Conservation (phyloP, 2,888 invertebrate species). For the Ochropleura plecta region DNA sequence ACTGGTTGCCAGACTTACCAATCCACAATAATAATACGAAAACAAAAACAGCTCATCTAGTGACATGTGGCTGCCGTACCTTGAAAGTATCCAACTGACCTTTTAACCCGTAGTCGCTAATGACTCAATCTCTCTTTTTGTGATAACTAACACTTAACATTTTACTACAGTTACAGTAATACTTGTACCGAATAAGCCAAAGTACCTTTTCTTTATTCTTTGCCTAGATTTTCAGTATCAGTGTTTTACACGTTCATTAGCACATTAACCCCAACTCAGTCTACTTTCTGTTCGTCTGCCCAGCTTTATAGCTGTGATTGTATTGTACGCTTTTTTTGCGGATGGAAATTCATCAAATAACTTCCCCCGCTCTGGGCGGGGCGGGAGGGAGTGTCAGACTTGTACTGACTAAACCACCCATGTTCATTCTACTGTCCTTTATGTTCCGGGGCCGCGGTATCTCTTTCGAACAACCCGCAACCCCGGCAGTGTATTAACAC, state of each 20-base stretch:
- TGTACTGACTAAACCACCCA: too few species aligned
- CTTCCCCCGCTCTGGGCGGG: too few species aligned
- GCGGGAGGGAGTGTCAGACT: too few species aligned
- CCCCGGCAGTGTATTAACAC: too few species aligned
- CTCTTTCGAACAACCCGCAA: too few species aligned
- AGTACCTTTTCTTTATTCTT: constrained; percentile 1
- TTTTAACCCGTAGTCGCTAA: neutral
- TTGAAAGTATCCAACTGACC: neutral
- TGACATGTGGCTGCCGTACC: neutral
- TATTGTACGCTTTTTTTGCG: too few species aligned
- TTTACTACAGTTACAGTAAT: neutral
- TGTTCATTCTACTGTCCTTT: too few species aligned
- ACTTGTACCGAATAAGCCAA: neutral
- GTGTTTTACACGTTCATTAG: neutral
- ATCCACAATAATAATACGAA: neutral
- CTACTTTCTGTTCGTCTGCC: neutral
- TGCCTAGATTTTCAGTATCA: neutral
- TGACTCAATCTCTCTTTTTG: neutral
- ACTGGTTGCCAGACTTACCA: too few species aligned
- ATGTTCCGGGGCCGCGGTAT: too few species aligned
- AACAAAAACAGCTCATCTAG: neutral
- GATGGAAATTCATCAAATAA: too few species aligned
- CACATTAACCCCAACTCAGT: neutral
- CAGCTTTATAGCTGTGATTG: neutral
- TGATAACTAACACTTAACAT: neutral